Percentiles rank a stretch among this genome's conserved stretches.
Evolutionary conservation across 2,113 vertebrate genomes (phyloP).

Genomic region (Odocoileus hemionus): DNA sequence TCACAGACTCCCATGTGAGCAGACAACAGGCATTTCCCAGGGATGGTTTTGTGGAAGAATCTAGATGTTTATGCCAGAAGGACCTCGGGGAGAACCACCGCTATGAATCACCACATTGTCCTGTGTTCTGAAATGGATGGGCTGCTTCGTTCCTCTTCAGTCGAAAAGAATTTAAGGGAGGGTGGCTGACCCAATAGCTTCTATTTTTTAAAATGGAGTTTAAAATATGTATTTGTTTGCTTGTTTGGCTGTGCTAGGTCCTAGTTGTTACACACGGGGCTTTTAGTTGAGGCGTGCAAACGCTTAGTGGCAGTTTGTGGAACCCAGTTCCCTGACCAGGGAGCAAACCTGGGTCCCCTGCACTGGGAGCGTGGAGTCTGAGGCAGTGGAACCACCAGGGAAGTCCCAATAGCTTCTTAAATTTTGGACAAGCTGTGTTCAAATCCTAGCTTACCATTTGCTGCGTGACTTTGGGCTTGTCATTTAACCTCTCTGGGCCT

Average conservation of each 20-base stretch:
- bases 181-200: not conserved
- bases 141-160: not conserved
- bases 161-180: no score
- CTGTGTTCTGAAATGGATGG: not conserved
- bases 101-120: accelerated
- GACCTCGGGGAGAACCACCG: not conserved
- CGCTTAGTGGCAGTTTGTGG: not conserved
- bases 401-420: no score
- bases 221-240: not conserved
- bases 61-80: not conserved
- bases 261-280: not conserved
- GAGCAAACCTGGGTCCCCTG: not conserved
- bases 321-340: not conserved
- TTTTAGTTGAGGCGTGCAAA: not conserved
- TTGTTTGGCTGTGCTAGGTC: not conserved
- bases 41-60: not conserved
- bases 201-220: not conserved
- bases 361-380: not conserved
- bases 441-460: no score
- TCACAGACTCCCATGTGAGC: not conserved
- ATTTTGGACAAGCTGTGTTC: not conserved
- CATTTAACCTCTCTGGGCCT: not conserved
- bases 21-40: not conserved
- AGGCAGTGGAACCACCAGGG: not conserved
- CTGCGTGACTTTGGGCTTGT: not conserved